Evolutionary conservation across 2,797 vertebrate genomes (phyloP), one percentile per base, ranked within the genome.

Genomic region (Tauraco hartlaubi): DNA sequence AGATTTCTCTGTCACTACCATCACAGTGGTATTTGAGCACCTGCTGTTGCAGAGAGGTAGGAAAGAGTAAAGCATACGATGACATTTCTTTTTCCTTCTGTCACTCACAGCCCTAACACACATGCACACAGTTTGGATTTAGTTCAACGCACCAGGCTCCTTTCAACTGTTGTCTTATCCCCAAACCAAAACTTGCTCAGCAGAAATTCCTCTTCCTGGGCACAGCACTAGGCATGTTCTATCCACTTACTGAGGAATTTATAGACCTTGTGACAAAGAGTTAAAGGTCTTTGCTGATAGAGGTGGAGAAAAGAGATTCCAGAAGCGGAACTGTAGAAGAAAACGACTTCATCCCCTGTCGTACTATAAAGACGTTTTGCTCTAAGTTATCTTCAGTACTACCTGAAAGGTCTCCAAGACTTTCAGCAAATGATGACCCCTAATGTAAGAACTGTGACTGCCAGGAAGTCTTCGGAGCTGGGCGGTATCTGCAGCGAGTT

Each of bases 21-120:
- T 18, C 52, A 7, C 49, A 5, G 35, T 73, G 87, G 46, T 85
- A 72, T 88, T 48, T 90, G 76, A 94, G 75, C 78, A 83, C 64
- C 68, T 88, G 92, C 92, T 85, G 46, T 58, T 83, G 51, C 49
- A 66, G 68, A 73, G 89, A 79, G 67, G 81, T 77, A 74, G 74
- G 33, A 63, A 51, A 63, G 59, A 82, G 33, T 71, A 54, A 88
- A 92, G 59, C 71, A 48, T 51, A 63, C 1, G 79, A 91, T 85
- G 92, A 43, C 89, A 75, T 91, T 95, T 89, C 67, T 64, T 41
- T 86, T 89, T 28, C 81, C 75, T 79, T 85, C 91, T 95, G 89
- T 83, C 84, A 49, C 71, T 88, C 59, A 5, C 74, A 86, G 52
- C 49, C 75, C 81, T 80, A 31, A 56, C 41, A 59, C 74, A 59